These are phyloP conservation scores for Aspidoscelis tigris DNA, from an alignment of 2,113 vertebrate species.

Conservation along the genomic window DNA sequence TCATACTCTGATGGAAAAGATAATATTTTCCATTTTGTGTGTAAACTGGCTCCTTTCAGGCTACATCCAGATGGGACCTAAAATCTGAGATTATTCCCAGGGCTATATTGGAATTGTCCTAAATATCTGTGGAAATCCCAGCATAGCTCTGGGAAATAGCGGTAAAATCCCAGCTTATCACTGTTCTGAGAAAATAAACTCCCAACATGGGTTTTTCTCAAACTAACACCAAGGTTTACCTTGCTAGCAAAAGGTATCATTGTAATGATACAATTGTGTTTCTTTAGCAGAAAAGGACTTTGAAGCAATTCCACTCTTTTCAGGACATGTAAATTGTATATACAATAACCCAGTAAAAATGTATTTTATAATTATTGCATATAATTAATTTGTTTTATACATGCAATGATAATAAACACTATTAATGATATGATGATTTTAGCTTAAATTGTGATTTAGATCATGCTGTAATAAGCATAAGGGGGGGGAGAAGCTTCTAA, in stretches of 20 bases:
- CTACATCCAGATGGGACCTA: too few species aligned
- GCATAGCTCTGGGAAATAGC: too few species aligned
- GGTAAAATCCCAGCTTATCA: too few species aligned
- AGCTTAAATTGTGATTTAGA: constrained; percentile 17
- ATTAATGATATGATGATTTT: constrained; percentile 13
- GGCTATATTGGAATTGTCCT: too few species aligned
- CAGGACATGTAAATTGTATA: not conserved
- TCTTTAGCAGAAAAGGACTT: not conserved
- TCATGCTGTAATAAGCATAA: constrained; percentile 32
- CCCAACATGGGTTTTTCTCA: too few species aligned
- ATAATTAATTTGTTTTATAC: not conserved
- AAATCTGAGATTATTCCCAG: too few species aligned
- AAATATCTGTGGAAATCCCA: too few species aligned
- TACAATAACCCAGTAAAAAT: not conserved
- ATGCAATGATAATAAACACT: constrained; percentile 1
- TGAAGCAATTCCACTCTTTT: not conserved
- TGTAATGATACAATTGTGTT: not conserved
- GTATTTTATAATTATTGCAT: not conserved
- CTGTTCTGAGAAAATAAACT: too few species aligned
- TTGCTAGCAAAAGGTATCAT: not conserved
- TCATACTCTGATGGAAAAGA: not conserved
- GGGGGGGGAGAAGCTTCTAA: constrained; percentile 24
- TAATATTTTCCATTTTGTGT: not conserved
- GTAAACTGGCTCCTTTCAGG: not conserved
- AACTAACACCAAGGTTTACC: too few species aligned